Conservation (phyloP, 2,113 vertebrate genomes). For the Tachycineta bicolor region DNA sequence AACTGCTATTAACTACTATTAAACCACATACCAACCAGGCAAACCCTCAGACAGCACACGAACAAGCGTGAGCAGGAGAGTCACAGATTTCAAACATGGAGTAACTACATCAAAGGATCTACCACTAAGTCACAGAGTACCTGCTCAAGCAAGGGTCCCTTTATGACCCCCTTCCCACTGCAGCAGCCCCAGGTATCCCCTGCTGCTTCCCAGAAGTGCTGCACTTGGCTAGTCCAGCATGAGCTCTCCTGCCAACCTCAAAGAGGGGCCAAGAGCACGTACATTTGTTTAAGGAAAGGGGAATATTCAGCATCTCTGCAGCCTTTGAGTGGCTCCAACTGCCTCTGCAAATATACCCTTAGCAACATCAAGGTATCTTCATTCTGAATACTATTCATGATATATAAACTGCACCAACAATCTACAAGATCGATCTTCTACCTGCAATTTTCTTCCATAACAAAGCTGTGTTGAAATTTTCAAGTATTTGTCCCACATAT, state of each 20-base stretch:
- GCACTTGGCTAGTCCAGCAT: rapidly evolving
- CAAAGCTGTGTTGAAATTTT: neutral
- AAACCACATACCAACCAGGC: neutral
- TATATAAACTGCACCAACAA: neutral
- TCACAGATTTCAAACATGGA: neutral
- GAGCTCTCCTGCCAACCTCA: rapidly evolving
- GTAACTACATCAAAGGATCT: neutral
- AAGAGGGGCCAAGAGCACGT: neutral
- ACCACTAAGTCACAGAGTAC: neutral
- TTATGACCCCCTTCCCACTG: rapidly evolving
- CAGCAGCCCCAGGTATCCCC: neutral
- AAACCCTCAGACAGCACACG: neutral
- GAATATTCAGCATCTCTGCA: neutral
- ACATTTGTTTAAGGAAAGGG: too few species aligned
- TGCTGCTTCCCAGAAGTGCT: neutral
- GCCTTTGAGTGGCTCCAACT: neutral
- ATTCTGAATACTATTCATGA: neutral
- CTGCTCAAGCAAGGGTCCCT: neutral
- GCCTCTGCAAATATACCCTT: neutral
- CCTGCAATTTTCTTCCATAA: neutral
- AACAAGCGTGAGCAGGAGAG: neutral
- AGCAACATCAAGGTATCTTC: neutral
- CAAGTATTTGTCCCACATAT: neutral
- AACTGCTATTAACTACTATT: neutral
- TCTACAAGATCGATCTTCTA: neutral